phyloP scores from a whole-genome alignment of 2,888 invertebrate genomes.

The Herminia tarsipennalis region DNA sequence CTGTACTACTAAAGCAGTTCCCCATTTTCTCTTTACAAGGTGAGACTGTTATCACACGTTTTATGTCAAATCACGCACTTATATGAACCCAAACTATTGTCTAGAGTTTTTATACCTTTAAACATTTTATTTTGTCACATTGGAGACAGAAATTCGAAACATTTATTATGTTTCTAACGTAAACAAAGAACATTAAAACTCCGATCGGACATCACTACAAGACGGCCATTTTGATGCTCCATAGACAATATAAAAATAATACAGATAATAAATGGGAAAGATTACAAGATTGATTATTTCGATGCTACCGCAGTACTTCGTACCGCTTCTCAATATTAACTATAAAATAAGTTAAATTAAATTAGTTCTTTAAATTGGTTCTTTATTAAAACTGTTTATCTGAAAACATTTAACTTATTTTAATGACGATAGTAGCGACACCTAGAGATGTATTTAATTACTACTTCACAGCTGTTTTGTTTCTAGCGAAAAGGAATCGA shows the following conservation, averaged over 20 bases:
- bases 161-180: conserved; percentile 73
- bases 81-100: conserved; percentile 71
- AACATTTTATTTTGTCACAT: conserved; percentile 81
- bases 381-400: too few species aligned
- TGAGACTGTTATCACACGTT: conserved; percentile 79
- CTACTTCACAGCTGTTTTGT: too few species aligned
- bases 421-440: too few species aligned
- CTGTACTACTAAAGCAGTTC: conserved; percentile 93
- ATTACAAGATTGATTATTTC: background rate
- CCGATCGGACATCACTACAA: conserved; percentile 77
- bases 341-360: too few species aligned
- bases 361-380: too few species aligned
- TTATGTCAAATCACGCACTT: conserved; percentile 83
- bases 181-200: conserved; percentile 83
- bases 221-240: conserved; percentile 81
- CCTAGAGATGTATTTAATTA: too few species aligned
- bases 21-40: conserved; percentile 90
- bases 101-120: conserved; percentile 71
- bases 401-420: too few species aligned
- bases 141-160: conserved; percentile 68
- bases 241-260: conserved; percentile 64
- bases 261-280: background rate
- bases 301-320: too few species aligned
- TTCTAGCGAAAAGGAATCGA: too few species aligned
- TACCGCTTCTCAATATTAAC: too few species aligned